Evolutionary conservation across 2,888 invertebrate species (phyloP).

Genomic region (Cerastoderma edule): DNA sequence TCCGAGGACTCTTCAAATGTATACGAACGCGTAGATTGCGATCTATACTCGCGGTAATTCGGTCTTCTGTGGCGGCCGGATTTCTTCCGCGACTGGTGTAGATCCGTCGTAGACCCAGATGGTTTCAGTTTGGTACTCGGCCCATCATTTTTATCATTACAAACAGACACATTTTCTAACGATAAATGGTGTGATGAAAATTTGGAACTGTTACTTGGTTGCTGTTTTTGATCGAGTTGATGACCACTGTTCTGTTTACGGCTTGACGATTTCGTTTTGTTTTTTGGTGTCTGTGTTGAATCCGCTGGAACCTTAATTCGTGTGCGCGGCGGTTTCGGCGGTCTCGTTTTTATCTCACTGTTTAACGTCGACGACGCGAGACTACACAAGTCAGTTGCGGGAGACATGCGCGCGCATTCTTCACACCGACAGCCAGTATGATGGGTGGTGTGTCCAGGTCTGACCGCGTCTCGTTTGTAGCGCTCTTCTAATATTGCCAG

Average conservation of each 20-base stretch:
- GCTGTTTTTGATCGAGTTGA: background rate
- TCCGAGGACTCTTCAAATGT: slow-evolving; percentile 32
- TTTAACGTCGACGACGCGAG: slow-evolving; percentile 5
- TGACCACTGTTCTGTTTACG: background rate
- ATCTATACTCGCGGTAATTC: slow-evolving; percentile 21
- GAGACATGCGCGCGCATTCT: background rate
- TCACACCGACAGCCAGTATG: background rate
- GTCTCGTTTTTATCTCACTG: slow-evolving; percentile 16
- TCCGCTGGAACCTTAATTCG: slow-evolving; percentile 1
- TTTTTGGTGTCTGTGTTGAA: slow-evolving; percentile 5
- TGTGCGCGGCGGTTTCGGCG: slow-evolving; percentile 20
- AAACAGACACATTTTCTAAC: background rate
- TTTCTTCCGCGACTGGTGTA: background rate
- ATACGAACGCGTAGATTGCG: slow-evolving; percentile 27
- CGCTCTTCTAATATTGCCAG: background rate
- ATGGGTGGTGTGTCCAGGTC: background rate
- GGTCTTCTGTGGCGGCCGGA: slow-evolving; percentile 2
- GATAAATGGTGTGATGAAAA: slow-evolving; percentile 19
- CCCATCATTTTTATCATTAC: background rate
- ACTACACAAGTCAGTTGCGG: background rate
- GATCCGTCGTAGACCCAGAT: background rate
- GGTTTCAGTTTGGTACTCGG: no score
- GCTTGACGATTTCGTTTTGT: background rate
- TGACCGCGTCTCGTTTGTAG: background rate
- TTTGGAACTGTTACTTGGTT: background rate